Base-by-base conservation (phyloP, 1,140 invertebrate species). In the Polypedilum vanderplanki region DNA sequence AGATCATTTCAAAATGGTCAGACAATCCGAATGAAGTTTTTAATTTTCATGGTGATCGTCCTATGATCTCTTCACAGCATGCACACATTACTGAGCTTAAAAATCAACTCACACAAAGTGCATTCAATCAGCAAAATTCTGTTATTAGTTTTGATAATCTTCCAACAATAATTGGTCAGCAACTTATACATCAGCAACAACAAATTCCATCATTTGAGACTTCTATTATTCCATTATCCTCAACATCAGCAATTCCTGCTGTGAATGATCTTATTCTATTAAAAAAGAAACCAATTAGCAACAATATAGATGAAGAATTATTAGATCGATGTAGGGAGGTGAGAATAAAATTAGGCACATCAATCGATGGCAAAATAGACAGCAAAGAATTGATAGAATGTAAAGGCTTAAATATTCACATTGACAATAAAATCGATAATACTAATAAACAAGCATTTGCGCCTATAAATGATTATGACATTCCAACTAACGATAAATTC, bases 1-100 rank as follows among this genome's bases (percentile, higher is more conserved):
- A 70, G 18, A 70, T 70, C 5, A 70, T 70, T 18, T 70, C 65
- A n/a, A 70, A 70, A 70, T 70, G 65, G 65, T 70, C 65, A 10
- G 65, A 70, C 17, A 70, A 70, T 70, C 65, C 65, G 5, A 70
- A 7, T 20, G 65, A 70, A 3, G 65, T 70, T 7, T 70, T 70
- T 22, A 70, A 20, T 22, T 20, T 57, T 12, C 46, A 70, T 70
- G 65, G 65, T 3, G n/a, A 70, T 20, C 1, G 20, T n/a, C 20
- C 65, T 3, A 70, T 70, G 15, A 22, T 70, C 18, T 9, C 65
- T 20, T 2, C 65, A 9, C 17, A 70, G 10, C 65, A 70, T 18
- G 20, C 65, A 20, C 65, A 70, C n/a, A n/a, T 70, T 70, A 22
- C n/a, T 70, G 20, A 70, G 9, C 18, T 70, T 3, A 70, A 70